Percentiles rank a stretch among this genome's conserved stretches.
These are phyloP conservation scores for Aplocera efformata DNA, from an alignment of 2,888 invertebrate genomes.

Conservation along the genomic window DNA sequence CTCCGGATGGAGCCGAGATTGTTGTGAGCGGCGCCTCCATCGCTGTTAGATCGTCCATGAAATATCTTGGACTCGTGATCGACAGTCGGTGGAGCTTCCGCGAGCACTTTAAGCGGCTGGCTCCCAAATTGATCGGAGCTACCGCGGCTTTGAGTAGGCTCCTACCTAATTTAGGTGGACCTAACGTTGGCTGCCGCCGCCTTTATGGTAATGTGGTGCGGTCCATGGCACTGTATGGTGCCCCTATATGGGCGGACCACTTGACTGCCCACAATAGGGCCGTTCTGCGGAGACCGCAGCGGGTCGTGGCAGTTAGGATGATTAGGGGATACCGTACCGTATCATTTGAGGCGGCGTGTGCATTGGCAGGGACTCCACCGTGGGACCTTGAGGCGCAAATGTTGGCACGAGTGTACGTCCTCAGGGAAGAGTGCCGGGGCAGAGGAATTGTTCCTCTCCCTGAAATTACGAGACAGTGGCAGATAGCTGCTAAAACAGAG, in stretches of 20 bases:
- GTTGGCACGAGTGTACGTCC: no score
- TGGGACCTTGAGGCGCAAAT: no score
- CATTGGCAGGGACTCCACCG: no score
- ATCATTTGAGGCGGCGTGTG: background rate
- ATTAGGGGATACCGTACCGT: background rate
- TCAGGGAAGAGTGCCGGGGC: no score
- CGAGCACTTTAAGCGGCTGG: conserved; percentile 5
- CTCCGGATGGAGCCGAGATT: background rate
- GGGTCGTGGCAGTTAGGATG: background rate
- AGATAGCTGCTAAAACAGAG: no score
- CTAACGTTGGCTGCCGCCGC: background rate
- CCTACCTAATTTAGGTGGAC: conserved; percentile 11
- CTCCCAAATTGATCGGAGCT: conserved; percentile 5
- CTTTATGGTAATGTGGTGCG: conserved; percentile 9
- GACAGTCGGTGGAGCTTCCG: conserved; percentile 18
- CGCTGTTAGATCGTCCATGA: conserved; percentile 2
- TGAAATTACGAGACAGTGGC: no score
- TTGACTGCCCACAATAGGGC: background rate
- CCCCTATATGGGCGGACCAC: background rate
- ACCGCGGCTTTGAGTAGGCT: conserved; percentile 3
- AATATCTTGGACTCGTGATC: conserved; percentile 14
- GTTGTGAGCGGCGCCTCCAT: background rate
- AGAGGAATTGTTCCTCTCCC: no score
- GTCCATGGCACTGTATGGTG: background rate
- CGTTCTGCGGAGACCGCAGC: background rate